These are phyloP conservation scores for Myathropa florea DNA, from an alignment of 2,888 invertebrate genomes.

Conservation along the genomic window DNA sequence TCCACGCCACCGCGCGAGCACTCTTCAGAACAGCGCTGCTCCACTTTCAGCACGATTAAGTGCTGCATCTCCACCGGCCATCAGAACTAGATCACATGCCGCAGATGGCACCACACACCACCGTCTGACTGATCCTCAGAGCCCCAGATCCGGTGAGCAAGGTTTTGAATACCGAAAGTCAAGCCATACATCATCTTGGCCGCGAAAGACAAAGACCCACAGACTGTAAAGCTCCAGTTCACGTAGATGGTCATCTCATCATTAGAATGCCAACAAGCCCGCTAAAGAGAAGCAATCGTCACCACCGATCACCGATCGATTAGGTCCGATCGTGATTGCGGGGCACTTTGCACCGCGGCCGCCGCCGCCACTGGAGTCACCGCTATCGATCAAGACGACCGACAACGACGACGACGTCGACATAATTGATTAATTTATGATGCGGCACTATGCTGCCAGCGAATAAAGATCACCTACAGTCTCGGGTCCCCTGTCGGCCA, in stretches of 20 bases:
- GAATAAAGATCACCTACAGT: constrained; percentile 56
- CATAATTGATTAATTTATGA: constrained; percentile 74
- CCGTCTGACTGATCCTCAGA: constrained; percentile 52
- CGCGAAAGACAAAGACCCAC: constrained; percentile 38
- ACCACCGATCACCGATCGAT: constrained; percentile 61
- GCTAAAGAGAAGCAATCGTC: constrained; percentile 60
- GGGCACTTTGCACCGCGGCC: constrained; percentile 5
- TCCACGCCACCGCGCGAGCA: background rate
- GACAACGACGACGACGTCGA: constrained; percentile 39
- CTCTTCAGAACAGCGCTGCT: constrained; percentile 32
- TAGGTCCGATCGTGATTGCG: constrained; percentile 50
- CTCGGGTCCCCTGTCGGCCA: constrained; percentile 5
- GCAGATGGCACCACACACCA: background rate
- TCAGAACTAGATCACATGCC: constrained; percentile 55
- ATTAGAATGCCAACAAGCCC: constrained; percentile 41
- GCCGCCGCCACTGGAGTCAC: background rate
- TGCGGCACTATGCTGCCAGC: constrained; percentile 53
- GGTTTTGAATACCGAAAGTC: constrained; percentile 69
- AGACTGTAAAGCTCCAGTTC: constrained; percentile 9
- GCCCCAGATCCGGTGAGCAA: constrained; percentile 30
- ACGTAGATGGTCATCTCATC: constrained; percentile 67
- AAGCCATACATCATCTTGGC: constrained; percentile 55
- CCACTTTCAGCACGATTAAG: constrained; percentile 38
- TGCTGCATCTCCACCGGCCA: constrained; percentile 46
- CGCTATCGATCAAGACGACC: constrained; percentile 40